Evolutionary conservation across 2,888 invertebrate genomes (phyloP), one percentile per base, ranked within the genome.

Genomic region (Sarcophaga carnaria): DNA sequence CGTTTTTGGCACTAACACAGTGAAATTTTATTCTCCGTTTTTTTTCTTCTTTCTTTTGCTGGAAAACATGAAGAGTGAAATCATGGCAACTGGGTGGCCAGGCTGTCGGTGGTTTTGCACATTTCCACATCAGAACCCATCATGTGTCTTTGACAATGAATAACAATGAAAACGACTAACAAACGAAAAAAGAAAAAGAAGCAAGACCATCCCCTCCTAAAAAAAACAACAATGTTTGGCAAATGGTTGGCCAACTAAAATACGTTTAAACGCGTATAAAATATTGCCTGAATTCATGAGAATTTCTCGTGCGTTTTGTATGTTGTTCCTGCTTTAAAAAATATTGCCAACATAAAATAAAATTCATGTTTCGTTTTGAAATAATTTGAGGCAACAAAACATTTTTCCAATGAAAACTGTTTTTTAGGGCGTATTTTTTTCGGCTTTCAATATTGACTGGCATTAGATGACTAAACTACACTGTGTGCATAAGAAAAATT

Each of bases 101-200:
- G 69, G 27, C 49, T 62, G 59, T 22, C 10, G 45, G 14, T 54
- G 54, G 14, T 54, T 54, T 54, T 54, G 54, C 54, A 37, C 69
- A 64, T 80, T 72, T 78, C 60, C 60, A 66, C 78, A 70, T 75
- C 64, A 76, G 49, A 86, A 71, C n/a, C 70, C 69, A 69, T 76
- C 70, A 75, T 76, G 66, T 81, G 83, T 45, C 66, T 79, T 79
- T 81, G 78, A 81, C 80, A 83, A 86, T 78, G 86, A 80, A 83
- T 86, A 86, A 80, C 82, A 86, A 82, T 80, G 76, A 83, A 82
- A 83, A 79, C 27, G 60, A 72, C 62, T 37, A 37, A 10, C 8
- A 37, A 37, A 37, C 37, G 37, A 37, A 37, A 37, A 37, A 74
- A 69, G 27, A 64, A 49, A 66, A 2, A 12, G 59, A 3, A 12